Evolutionary conservation across 2,113 vertebrate species (phyloP), one percentile per base, ranked within the genome.

Genomic region (Triplophysa dalaica): DNA sequence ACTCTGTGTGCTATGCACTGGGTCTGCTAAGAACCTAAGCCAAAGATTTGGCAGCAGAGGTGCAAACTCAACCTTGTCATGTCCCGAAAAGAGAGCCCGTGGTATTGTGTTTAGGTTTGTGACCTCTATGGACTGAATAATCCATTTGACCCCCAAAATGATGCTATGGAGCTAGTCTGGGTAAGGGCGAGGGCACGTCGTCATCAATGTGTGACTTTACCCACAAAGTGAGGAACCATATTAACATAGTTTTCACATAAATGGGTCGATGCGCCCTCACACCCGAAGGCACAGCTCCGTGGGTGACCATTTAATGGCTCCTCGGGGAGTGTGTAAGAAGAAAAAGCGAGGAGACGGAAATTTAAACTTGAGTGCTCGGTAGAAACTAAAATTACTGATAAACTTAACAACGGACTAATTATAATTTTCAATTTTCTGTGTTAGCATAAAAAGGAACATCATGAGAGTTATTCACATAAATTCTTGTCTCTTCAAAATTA

Each of bases 181-280:
- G 73, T 14, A 63, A 50, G 19, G 17, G 41, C 0, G 64, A 48
- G 60, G 60, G 41, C 11, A 19, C 41, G 16, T 14, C 12, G 21
- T 38, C 72, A 82, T 61, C 41, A 58, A 70, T 54, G 61, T 74
- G 64, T 82, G 65, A 78, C 68, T 75, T 78, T 75, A 81, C 78
- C 63, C 66, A 75, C 76, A 68, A 70, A 29, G 21, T 29, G 61
- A 48, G 58, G 79, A 22, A 69, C 62, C 22, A 76, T 78, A 63
- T 82, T 84, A 72, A 72, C 77, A 62, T 76, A 63, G 73, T 68
- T 82, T 76, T 72, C 79, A 73, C 75, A 86, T 84, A 86, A 84
- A 82, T 45, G 61, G 73, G 17, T 66, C 72, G 41, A 77, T 48
- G 58, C 48, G 58, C 41, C 41, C 73, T 75, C 38, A 48, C 41